Percentiles rank a stretch among this genome's conserved stretches.
These are phyloP conservation scores for Hirundichthys speculiger DNA, from an alignment of 2,113 vertebrate species.

Conservation along the genomic window DNA sequence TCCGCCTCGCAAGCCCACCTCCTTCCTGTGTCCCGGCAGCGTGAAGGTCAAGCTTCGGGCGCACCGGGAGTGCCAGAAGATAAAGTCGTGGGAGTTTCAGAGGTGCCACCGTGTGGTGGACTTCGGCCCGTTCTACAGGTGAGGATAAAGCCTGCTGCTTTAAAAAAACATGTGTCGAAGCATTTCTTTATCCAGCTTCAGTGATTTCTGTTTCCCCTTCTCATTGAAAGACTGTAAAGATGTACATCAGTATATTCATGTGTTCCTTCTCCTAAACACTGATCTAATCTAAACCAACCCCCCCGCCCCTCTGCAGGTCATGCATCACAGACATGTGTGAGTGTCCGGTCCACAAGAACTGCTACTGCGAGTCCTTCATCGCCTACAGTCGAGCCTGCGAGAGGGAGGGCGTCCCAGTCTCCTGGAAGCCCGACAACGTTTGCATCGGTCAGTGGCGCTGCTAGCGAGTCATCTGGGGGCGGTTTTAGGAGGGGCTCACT, in stretches of 20 bases:
- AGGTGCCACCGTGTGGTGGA: conserved; percentile 92
- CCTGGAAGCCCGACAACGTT: conserved; percentile 87
- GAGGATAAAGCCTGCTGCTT: conserved; percentile 36
- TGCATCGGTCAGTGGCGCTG: conserved; percentile 88
- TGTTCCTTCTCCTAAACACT: background rate
- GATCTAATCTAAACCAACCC: background rate
- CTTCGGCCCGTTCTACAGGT: conserved; percentile 92
- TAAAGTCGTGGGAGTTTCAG: conserved; percentile 96
- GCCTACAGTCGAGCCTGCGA: conserved; percentile 94
- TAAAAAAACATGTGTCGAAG: too few relatives aligned
- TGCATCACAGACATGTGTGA: conserved; percentile 99
- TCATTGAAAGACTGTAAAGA: too few relatives aligned
- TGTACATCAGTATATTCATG: background rate
- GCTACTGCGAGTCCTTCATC: conserved; percentile 96
- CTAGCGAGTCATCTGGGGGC: background rate
- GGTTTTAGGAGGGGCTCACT: background rate
- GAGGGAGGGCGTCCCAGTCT: conserved; percentile 87
- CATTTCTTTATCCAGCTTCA: too few relatives aligned
- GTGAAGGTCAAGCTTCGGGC: conserved; percentile 94
- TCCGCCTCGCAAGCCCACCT: conserved; percentile 80
- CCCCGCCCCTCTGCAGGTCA: conserved; percentile 81
- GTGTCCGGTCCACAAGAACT: conserved; percentile 96
- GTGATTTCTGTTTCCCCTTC: too few relatives aligned
- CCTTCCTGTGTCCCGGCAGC: conserved; percentile 89
- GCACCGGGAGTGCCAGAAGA: conserved; percentile 94